These are phyloP conservation scores for Theonella swinhoei DNA, from an alignment of 37 sponge, comb jelly and placozoan species.

Conservation along the genomic window DNA sequence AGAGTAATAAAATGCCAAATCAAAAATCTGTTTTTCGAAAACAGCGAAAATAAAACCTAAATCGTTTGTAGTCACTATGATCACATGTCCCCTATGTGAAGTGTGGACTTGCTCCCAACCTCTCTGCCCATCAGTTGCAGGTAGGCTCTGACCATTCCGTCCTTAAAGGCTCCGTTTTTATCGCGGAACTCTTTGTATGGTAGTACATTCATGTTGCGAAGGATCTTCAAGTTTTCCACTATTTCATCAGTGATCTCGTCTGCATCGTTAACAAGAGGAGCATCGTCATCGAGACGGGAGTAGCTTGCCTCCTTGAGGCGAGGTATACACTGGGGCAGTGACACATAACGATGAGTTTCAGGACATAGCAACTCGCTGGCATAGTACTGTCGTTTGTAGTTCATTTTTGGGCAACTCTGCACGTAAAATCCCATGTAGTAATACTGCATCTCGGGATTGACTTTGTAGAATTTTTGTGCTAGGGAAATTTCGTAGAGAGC, in stretches of 20 bases:
- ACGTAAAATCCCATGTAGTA: slow-evolving; percentile 95
- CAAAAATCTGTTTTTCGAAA: no score
- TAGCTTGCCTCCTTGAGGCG: slow-evolving; percentile 59
- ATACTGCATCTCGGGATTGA: slow-evolving; percentile 55
- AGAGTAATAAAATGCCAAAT: not conserved
- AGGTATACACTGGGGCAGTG: slow-evolving; percentile 53
- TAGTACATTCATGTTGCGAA: not conserved
- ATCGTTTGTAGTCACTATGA: no score
- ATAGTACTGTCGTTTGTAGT: slow-evolving; percentile 78
- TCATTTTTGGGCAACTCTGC: slow-evolving; percentile 85
- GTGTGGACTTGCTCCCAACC: not conserved
- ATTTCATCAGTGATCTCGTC: slow-evolving; percentile 11
- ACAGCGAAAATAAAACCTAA: no score
- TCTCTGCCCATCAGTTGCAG: slow-evolving; percentile 34
- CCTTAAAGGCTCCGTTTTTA: not conserved
- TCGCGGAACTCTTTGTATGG: slow-evolving; percentile 8
- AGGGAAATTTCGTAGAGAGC: slow-evolving; percentile 59
- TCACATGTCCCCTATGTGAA: no score
- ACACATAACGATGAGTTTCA: slow-evolving; percentile 56
- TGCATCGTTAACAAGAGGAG: not conserved
- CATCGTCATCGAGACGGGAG: slow-evolving; percentile 46
- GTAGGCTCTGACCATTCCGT: slow-evolving; percentile 14
- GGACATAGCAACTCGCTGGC: slow-evolving; percentile 74
- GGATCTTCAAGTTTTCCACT: slow-evolving; percentile 1
- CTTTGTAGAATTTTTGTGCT: slow-evolving; percentile 26